These are phyloP conservation scores for Uropsilus gracilis DNA, from an alignment of 2,113 vertebrate species.

Conservation along the genomic window DNA sequence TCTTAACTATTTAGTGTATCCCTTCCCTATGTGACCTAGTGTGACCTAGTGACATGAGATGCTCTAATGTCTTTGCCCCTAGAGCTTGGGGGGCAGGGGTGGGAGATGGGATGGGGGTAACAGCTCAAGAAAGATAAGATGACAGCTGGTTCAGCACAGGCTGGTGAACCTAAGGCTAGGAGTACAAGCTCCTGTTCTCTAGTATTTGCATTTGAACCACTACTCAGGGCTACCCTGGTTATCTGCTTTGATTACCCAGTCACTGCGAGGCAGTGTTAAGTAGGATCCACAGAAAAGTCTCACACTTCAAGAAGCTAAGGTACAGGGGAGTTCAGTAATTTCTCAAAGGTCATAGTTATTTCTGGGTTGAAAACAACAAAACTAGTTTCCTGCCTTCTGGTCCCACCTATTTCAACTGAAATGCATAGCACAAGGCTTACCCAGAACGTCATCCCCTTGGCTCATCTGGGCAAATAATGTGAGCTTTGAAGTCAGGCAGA, in stretches of 20 bases:
- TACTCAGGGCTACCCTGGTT: not conserved
- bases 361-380: not conserved
- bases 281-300: not conserved
- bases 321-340: not conserved
- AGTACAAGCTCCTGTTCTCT: not conserved
- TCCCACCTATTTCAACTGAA: not conserved
- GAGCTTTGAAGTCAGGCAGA: not conserved
- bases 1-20: not conserved
- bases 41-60: no score
- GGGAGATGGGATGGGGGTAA: not conserved
- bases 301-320: not conserved
- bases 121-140: not conserved
- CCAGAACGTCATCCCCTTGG: not conserved
- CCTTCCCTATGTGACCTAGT: not conserved
- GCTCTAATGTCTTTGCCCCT: no score
- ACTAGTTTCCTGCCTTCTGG: not conserved
- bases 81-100: no score
- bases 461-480: not conserved
- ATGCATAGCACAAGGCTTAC: not conserved
- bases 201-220: not conserved
- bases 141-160: not conserved
- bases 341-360: not conserved
- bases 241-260: not conserved
- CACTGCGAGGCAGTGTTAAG: not conserved
- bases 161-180: not conserved